Percentiles rank a stretch among this genome's conserved stretches.
These are phyloP conservation scores for Automeris io DNA, from an alignment of 2,888 invertebrate genomes.

Conservation along the genomic window DNA sequence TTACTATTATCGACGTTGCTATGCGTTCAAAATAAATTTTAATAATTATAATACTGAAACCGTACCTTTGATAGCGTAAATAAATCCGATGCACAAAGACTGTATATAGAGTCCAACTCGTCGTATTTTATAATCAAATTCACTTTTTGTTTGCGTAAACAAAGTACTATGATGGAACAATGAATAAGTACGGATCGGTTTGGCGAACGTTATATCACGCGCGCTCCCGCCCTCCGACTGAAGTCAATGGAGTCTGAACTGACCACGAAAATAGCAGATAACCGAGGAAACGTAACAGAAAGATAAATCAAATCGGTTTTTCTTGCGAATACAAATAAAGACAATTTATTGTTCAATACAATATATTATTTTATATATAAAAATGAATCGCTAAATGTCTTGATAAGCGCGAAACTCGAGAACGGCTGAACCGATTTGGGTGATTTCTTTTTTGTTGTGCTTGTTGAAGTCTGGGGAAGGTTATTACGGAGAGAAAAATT, in stretches of 20 bases:
- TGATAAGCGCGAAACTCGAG: too few relatives aligned
- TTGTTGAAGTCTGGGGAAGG: too few relatives aligned
- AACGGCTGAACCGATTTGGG: too few relatives aligned
- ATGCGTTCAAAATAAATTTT: not conserved
- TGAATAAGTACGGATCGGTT: constrained; percentile 9
- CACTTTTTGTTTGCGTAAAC: not conserved
- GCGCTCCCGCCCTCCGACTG: constrained; percentile 40
- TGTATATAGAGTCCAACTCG: not conserved
- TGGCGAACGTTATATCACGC: constrained; percentile 35
- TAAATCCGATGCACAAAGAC: not conserved
- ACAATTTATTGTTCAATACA: constrained; percentile 23
- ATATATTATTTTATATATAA: constrained; percentile 13
- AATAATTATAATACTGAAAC: not conserved
- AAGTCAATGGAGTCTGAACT: too few relatives aligned
- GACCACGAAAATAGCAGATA: constrained; percentile 54
- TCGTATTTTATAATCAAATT: not conserved
- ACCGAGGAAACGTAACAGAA: constrained; percentile 35
- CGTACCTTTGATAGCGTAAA: not conserved
- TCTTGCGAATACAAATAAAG: constrained; percentile 26
- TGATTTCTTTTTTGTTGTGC: too few relatives aligned
- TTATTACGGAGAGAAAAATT: too few relatives aligned
- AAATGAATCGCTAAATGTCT: too few relatives aligned
- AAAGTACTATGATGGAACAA: not conserved
- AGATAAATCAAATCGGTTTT: constrained; percentile 31
- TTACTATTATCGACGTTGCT: not conserved